These are phyloP conservation scores for Bombus huntii DNA, from an alignment of 1,140 invertebrate genomes.

Conservation along the genomic window DNA sequence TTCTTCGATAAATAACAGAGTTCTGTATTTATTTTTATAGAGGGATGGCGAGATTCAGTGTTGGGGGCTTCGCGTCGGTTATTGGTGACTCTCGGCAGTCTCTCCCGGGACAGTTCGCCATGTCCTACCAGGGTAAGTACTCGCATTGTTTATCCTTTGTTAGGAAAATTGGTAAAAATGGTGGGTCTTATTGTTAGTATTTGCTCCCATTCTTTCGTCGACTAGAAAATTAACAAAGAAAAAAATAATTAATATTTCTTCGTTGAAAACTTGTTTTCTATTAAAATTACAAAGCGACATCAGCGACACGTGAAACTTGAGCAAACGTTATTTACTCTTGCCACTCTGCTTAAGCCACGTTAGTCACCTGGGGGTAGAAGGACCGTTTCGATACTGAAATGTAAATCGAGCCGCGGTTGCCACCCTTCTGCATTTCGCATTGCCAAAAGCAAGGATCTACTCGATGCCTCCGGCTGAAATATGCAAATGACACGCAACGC, in stretches of 20 bases:
- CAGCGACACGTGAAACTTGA: not conserved
- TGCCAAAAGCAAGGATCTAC: conserved; percentile 69
- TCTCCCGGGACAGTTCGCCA: conserved; percentile 80
- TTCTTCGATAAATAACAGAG: conserved; percentile 55
- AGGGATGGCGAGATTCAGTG: conserved; percentile 82
- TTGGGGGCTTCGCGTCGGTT: conserved; percentile 80
- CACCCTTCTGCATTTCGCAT: conserved; percentile 51
- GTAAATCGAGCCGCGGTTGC: conserved; percentile 60
- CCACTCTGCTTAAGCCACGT: not conserved
- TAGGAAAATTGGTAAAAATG: conserved; percentile 14
- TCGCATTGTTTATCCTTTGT: conserved; percentile 54
- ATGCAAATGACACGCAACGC: conserved; percentile 79
- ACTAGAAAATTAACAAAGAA: too few relatives aligned
- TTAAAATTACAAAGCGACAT: not conserved
- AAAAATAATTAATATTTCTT: too few relatives aligned
- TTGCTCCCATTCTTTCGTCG: too few relatives aligned
- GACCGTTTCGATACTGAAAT: conserved; percentile 53
- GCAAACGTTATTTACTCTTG: not conserved
- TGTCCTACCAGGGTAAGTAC: conserved; percentile 77
- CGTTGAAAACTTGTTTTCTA: too few relatives aligned
- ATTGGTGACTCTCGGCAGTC: conserved; percentile 79
- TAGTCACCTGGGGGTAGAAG: conserved; percentile 40
- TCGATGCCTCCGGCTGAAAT: conserved; percentile 72
- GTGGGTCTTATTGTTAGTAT: not conserved
- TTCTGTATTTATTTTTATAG: conserved; percentile 72